Base-by-base conservation (phyloP, 92 coral and sea anemone species). In the Phenganax subtilis region DNA sequence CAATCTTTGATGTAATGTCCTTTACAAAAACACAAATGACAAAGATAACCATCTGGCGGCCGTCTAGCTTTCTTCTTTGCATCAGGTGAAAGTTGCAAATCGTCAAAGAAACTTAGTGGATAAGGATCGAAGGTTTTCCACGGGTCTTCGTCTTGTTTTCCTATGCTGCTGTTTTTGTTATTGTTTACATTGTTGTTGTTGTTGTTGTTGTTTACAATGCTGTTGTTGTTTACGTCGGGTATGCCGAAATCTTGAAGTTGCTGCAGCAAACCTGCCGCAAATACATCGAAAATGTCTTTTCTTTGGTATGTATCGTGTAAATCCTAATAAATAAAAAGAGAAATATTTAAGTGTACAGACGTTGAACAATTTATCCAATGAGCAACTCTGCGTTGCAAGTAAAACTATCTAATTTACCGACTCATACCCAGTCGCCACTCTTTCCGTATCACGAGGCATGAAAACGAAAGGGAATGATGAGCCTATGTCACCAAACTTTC, bases 1-100 rank as follows among this genome's bases (percentile, higher is more conserved):
- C 99, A 96, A 30, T 96, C 99, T 84, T 96, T 96, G 87, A 96
- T 96, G 86, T 96, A 96, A 70, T 96, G 99, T n/a, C 99, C 99
- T 65, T 96, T 96, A 57, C 99, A 96, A 75, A 96, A 96, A 52
- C 99, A 96, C 29, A 96, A 86, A 74, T 96, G 99, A 80, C 99
- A 96, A 12, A 96, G 37, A 59, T 96, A 96, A 16, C 99, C 99
- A 61, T 96, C 99, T 2, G 99, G 99, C 20, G 99, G 99, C 64
- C 99, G 91, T 77, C 93, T 92, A 12, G 91, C 96, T 51, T 79
- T 79, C 74, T 63, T 79, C 61, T 64, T 79, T 30, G 83, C 68
- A 27, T 79, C 83, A 10, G 83, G 83, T 47, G 83, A 79, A 0
- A 79, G 74, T 4, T 57, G 83, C 30, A 79, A 56, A 53, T 79